phyloP scores from a whole-genome alignment of 2,888 invertebrate species.

The Calliscelio sp. region DNA sequence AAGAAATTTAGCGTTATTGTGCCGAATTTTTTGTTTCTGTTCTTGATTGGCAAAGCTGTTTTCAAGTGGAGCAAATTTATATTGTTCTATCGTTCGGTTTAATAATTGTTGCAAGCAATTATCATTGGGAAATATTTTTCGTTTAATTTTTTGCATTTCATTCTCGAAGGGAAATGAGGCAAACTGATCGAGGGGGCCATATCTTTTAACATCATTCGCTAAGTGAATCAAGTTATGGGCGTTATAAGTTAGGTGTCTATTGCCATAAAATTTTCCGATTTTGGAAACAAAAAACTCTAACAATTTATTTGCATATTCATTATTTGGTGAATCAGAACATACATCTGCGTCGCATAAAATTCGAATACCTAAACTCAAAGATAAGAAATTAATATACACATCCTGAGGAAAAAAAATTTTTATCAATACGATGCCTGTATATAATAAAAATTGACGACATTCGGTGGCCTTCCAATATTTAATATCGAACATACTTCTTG shows the following conservation, averaged over 20 bases:
- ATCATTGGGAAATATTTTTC: neutral
- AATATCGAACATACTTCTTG: neutral
- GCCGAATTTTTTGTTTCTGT: too few relatives aligned
- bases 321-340: neutral
- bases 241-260: neutral
- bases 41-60: too few relatives aligned
- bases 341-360: neutral
- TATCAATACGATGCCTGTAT: constrained; percentile 3
- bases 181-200: neutral
- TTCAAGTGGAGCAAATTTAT: constrained; percentile 1
- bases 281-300: neutral
- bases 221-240: constrained; percentile 16
- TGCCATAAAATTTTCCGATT: neutral
- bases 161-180: too few relatives aligned
- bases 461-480: too few relatives aligned
- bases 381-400: neutral
- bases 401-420: neutral
- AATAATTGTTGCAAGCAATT: constrained; percentile 11
- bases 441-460: neutral
- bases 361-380: neutral
- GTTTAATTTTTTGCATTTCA: too few relatives aligned
- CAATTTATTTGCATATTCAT: neutral
- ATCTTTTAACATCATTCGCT: neutral
- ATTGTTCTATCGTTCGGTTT: constrained; percentile 25
- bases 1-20: too few relatives aligned